Percentiles rank a stretch among this genome's conserved stretches.
Conservation (phyloP, 1,140 invertebrate species). For the Cheumatopsyche charites region DNA sequence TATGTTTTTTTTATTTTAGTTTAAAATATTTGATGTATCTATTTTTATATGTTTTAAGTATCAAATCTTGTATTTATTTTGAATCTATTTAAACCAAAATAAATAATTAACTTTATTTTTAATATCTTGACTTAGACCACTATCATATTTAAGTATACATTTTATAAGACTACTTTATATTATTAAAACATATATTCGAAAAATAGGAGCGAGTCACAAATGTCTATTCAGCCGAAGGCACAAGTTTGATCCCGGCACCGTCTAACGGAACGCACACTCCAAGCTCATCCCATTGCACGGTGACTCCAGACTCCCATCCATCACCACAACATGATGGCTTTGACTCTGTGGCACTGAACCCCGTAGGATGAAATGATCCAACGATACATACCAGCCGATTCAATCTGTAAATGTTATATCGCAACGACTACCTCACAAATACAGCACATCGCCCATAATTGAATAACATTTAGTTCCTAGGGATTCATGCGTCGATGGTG, state of each 20-base stretch:
- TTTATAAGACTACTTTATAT: too few relatives aligned
- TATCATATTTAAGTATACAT: too few relatives aligned
- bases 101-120: too few relatives aligned
- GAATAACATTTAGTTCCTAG: slow-evolving; percentile 10
- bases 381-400: slow-evolving; percentile 19
- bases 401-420: slow-evolving; percentile 26
- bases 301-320: slow-evolving; percentile 57
- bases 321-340: slow-evolving; percentile 59
- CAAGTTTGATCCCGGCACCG: slow-evolving; percentile 62
- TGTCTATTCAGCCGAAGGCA: slow-evolving; percentile 63
- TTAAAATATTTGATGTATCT: too few relatives aligned
- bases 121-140: too few relatives aligned
- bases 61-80: too few relatives aligned
- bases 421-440: slow-evolving; percentile 38
- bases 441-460: slow-evolving; percentile 19
- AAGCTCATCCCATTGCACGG: slow-evolving; percentile 54
- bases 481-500: not conserved
- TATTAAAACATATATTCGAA: not conserved
- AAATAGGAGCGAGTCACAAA: slow-evolving; percentile 63
- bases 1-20: too few relatives aligned
- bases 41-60: too few relatives aligned
- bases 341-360: slow-evolving; percentile 60
- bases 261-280: slow-evolving; percentile 58
- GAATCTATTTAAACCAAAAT: too few relatives aligned
- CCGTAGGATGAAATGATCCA: slow-evolving; percentile 54